Percentiles rank a stretch among this genome's conserved stretches.
Conservation (phyloP, 1,140 invertebrate species). For the Lasioglossum baleicum region DNA sequence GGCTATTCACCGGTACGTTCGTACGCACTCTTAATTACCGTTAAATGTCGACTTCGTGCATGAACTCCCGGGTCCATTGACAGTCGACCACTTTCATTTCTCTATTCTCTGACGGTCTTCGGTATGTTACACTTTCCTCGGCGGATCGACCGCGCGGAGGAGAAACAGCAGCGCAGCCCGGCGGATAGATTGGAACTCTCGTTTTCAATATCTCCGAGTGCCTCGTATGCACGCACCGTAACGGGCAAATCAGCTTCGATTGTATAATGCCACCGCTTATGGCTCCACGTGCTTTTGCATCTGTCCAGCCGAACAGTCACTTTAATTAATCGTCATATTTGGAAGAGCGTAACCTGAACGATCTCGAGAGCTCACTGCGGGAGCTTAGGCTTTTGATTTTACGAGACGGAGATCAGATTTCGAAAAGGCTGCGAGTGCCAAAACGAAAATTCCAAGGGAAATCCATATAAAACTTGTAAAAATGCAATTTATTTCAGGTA, state of each 20-base stretch:
- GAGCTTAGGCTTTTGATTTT: too few species aligned
- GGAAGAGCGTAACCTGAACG: not conserved
- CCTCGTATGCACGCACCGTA: slow-evolving; percentile 44
- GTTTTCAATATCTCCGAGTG: slow-evolving; percentile 69
- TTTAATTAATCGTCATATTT: slow-evolving; percentile 32
- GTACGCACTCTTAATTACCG: slow-evolving; percentile 25
- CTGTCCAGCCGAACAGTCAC: not conserved
- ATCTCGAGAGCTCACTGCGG: too few species aligned
- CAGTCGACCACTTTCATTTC: slow-evolving; percentile 72
- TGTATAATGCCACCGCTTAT: slow-evolving; percentile 42
- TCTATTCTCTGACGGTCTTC: slow-evolving; percentile 74
- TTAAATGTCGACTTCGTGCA: slow-evolving; percentile 43
- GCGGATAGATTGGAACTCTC: slow-evolving; percentile 67
- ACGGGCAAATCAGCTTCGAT: slow-evolving; percentile 42
- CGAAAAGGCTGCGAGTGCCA: too few species aligned
- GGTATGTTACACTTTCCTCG: slow-evolving; percentile 73
- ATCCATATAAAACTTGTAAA: too few species aligned
- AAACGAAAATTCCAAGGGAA: too few species aligned
- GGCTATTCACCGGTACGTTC: not conserved
- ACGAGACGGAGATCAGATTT: too few species aligned
- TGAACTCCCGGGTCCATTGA: slow-evolving; percentile 34
- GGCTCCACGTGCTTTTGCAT: slow-evolving; percentile 33
- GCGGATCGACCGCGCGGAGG: not conserved
- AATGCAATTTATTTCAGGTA: too few species aligned
- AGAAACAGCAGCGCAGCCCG: not conserved